Evolutionary conservation across 2,888 invertebrate species (phyloP), one percentile per base, ranked within the genome.

Genomic region (Agriotes lineatus): DNA sequence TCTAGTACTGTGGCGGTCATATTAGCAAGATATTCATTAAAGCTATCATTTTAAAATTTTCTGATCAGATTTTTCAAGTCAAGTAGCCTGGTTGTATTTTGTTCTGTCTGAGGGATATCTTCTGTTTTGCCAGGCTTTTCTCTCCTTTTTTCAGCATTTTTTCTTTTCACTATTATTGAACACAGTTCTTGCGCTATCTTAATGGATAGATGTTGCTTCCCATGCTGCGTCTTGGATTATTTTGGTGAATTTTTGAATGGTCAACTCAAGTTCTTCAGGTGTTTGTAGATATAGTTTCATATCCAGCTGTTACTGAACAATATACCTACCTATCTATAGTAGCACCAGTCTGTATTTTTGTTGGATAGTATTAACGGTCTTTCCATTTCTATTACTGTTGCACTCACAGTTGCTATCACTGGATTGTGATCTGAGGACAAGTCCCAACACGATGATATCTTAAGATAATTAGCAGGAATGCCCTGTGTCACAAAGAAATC

Each of bases 381-480:
- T 37, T 56, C 30, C 37, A n/a, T 56, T 56, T 56, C 56, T 18
- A 56, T 56, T 16, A 35, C 9, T 56, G 3, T 22, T 16, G 56
- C 20, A 22, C 52, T 52, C 20, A 52, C 52, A 14, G 52, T 56
- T 56, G n/a, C n/a, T n/a, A n/a, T n/a, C n/a, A n/a, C n/a, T n/a
- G n/a, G n/a, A n/a, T n/a, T n/a, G n/a, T n/a, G 56, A 9, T 50
- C 25, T 50, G 20, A 50, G 22, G 50, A 20, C 22, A 50, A 45
- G 45, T 18, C 16, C 45, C 45, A 45, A 45, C 45, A 45, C 18
- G 19, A 18, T 45, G 19, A 2, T 22, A 33, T 16, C 19, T 37
- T 35, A 18, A 33, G 35, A 9, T 18, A 18, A 9, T 10, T 33
- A 16, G 56, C 19, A 33, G 35, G 12, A 56, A 50, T 50, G n/a